Conservation (phyloP, 2,888 invertebrate genomes). For the Pyrrhosoma nymphula region DNA sequence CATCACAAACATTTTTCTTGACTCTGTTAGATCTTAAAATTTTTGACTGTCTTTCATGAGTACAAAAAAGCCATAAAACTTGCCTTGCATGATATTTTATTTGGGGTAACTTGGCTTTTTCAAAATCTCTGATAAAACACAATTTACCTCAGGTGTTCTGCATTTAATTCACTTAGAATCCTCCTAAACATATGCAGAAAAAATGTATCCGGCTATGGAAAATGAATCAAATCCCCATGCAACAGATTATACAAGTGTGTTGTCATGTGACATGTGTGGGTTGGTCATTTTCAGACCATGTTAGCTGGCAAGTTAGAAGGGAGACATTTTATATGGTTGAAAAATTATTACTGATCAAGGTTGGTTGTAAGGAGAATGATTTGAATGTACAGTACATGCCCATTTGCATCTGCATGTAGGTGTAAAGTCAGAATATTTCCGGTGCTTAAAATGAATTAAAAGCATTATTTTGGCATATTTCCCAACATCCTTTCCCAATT, state of each 20-base stretch:
- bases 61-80: not conserved
- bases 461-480: conserved; percentile 57
- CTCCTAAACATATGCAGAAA: not conserved
- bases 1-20: not conserved
- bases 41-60: not conserved
- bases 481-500: conserved; percentile 29
- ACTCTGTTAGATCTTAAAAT: not conserved
- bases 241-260: not conserved
- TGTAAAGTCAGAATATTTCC: not conserved
- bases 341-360: not conserved
- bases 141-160: not conserved
- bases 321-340: not conserved
- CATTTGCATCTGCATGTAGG: conserved; percentile 38
- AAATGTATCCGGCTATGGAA: no score
- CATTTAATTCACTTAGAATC: not conserved
- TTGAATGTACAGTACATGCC: not conserved
- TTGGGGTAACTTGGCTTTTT: not conserved
- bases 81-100: not conserved
- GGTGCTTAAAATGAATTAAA: conserved; percentile 54
- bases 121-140: not conserved
- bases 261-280: not conserved
- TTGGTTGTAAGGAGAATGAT: not conserved
- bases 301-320: not conserved
- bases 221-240: not conserved
- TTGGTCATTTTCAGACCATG: not conserved